Evolutionary conservation across 1,140 invertebrate genomes (phyloP).

Genomic region (Orius laevigatus): DNA sequence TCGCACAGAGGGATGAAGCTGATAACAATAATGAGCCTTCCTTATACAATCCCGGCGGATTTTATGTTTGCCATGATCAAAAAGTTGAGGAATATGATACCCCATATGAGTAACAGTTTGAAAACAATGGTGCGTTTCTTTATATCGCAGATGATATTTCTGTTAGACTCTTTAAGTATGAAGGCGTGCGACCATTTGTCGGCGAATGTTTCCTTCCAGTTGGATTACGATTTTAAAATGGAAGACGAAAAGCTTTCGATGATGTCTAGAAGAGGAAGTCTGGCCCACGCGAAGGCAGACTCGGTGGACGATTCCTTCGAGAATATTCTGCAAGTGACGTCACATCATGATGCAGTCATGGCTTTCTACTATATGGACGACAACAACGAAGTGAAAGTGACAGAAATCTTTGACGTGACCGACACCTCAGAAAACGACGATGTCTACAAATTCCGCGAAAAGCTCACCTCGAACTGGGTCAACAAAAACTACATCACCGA

Average conservation of each 20-base stretch:
- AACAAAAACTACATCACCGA: slow-evolving; percentile 25
- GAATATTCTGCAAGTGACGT: slow-evolving; percentile 60
- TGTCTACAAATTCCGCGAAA: background rate
- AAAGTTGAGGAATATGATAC: slow-evolving; percentile 33
- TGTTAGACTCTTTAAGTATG: slow-evolving; percentile 24
- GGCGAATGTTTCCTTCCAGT: slow-evolving; percentile 45
- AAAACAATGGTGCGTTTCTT: slow-evolving; percentile 34
- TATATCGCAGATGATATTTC: slow-evolving; percentile 32
- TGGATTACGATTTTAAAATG: slow-evolving; percentile 52
- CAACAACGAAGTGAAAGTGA: slow-evolving; percentile 69
- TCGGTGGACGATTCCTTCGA: slow-evolving; percentile 58
- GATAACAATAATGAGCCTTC: slow-evolving; percentile 59
- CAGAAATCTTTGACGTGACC: slow-evolving; percentile 74
- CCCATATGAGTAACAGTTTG: slow-evolving; percentile 14
- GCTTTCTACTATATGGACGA: slow-evolving; percentile 81
- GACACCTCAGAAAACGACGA: slow-evolving; percentile 25
- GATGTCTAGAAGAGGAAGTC: slow-evolving; percentile 16
- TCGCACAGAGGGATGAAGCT: slow-evolving; percentile 63
- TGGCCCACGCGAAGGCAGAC: background rate
- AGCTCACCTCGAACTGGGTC: slow-evolving; percentile 8
- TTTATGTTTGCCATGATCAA: slow-evolving; percentile 65
- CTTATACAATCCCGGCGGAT: slow-evolving; percentile 71
- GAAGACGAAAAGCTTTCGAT: slow-evolving; percentile 23
- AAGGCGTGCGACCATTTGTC: slow-evolving; percentile 34
- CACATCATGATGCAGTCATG: slow-evolving; percentile 72